A percentile compares a stretch with the other conserved stretches of the same genome.
These are phyloP conservation scores for Pyrgilauda ruficollis DNA, from an alignment of 2,113 vertebrate species.

Conservation along the genomic window DNA sequence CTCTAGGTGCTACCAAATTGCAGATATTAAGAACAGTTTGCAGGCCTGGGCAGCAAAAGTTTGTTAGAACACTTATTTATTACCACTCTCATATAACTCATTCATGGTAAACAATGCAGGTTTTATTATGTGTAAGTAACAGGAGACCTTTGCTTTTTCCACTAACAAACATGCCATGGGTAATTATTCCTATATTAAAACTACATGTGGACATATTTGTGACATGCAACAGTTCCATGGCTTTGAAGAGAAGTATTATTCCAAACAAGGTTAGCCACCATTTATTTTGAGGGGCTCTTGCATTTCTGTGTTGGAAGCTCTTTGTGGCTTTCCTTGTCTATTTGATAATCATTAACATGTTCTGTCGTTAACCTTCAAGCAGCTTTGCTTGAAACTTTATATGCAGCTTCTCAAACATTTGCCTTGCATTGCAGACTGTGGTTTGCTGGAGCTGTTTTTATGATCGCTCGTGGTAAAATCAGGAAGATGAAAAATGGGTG, in stretches of 20 bases:
- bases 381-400: slow-evolving; percentile 61
- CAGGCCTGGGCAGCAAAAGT: slow-evolving; percentile 24
- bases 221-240: slow-evolving; percentile 50
- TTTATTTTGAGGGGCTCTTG: slow-evolving; percentile 58
- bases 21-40: slow-evolving; percentile 28
- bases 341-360: slow-evolving; percentile 73
- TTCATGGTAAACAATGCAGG: slow-evolving; percentile 29
- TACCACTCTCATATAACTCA: slow-evolving; percentile 42
- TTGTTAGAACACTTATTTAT: slow-evolving; percentile 61
- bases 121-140: slow-evolving; percentile 49
- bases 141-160: slow-evolving; percentile 56
- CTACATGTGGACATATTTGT: slow-evolving; percentile 57
- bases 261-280: slow-evolving; percentile 57
- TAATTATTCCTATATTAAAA: slow-evolving; percentile 62
- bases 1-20: slow-evolving; percentile 47
- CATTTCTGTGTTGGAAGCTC: slow-evolving; percentile 25
- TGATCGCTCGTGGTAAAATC: slow-evolving; percentile 73
- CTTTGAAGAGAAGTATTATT: slow-evolving; percentile 60
- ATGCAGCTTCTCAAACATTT: slow-evolving; percentile 49
- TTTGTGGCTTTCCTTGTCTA: slow-evolving; percentile 61
- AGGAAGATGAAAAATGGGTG: slow-evolving; percentile 75
- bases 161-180: slow-evolving; percentile 62
- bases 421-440: slow-evolving; percentile 66
- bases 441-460: slow-evolving; percentile 73
- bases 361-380: slow-evolving; percentile 60